These are phyloP conservation scores for Argyrosomus japonicus DNA, from an alignment of 2,113 vertebrate species.

Conservation along the genomic window DNA sequence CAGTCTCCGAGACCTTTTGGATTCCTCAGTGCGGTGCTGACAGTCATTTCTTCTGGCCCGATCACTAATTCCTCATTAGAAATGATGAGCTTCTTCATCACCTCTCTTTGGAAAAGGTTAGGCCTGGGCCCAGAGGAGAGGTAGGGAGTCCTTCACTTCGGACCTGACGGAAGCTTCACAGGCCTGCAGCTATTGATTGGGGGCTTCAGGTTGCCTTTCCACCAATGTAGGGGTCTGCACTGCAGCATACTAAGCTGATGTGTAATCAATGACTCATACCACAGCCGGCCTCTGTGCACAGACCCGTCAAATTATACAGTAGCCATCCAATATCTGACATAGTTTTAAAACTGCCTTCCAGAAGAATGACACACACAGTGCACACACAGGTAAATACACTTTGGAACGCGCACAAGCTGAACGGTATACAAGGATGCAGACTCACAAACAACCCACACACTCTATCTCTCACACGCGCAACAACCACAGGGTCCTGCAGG, in stretches of 20 bases:
- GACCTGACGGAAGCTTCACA: conserved; percentile 80
- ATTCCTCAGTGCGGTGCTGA: conserved; percentile 69
- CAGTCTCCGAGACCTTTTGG: conserved; percentile 67
- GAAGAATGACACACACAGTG: conserved; percentile 64
- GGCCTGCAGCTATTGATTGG: conserved; percentile 83
- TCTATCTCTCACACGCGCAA: neutral
- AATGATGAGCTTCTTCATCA: conserved; percentile 86
- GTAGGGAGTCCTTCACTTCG: conserved; percentile 75
- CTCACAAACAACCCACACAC: conserved; percentile 40
- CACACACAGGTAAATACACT: conserved; percentile 56
- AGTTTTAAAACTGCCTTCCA: conserved; percentile 75
- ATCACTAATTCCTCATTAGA: conserved; percentile 87
- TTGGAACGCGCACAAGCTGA: conserved; percentile 38
- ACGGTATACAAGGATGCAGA: conserved; percentile 36
- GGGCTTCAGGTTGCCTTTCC: conserved; percentile 83
- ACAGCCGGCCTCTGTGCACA: conserved; percentile 77
- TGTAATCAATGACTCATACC: conserved; percentile 86
- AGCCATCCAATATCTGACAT: conserved; percentile 78
- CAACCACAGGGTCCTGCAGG: conserved; percentile 59
- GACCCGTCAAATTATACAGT: conserved; percentile 82
- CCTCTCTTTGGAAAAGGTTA: conserved; percentile 86
- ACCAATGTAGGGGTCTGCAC: conserved; percentile 82
- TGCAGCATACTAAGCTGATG: conserved; percentile 86
- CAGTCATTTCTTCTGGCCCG: conserved; percentile 72
- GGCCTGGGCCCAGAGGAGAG: conserved; percentile 74